phyloP scores from a whole-genome alignment of 2,888 invertebrate species.

The Meghimatium bilineatum region DNA sequence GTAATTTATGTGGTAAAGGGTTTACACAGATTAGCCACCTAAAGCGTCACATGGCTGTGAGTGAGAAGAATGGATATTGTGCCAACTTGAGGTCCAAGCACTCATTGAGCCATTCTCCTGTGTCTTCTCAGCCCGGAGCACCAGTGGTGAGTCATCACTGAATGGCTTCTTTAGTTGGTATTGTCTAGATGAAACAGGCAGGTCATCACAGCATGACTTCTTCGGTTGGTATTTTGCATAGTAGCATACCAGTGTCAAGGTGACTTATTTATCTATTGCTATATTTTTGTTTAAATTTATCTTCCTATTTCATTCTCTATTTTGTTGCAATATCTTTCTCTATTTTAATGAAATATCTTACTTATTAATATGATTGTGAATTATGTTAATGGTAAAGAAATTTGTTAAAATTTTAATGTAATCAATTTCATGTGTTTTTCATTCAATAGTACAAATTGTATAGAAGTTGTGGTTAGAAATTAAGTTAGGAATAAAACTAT shows the following conservation, averaged over 20 bases:
- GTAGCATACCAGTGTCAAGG: background rate
- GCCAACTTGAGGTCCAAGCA: constrained; percentile 65
- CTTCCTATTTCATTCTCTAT: too few relatives aligned
- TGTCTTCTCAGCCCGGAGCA: constrained; percentile 28
- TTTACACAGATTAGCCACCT: constrained; percentile 76
- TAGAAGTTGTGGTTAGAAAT: too few relatives aligned
- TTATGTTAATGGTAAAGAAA: background rate
- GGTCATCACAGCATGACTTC: constrained; percentile 6
- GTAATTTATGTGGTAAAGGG: constrained; percentile 72
- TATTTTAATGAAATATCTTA: too few relatives aligned
- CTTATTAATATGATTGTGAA: background rate
- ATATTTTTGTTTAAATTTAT: background rate
- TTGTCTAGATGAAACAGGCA: background rate
- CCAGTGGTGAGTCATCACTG: constrained; percentile 37
- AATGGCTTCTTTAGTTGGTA: constrained; percentile 27
- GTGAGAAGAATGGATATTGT: constrained; percentile 49
- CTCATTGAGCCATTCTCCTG: constrained; percentile 37
- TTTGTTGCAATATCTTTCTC: too few relatives aligned
- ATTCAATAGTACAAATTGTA: too few relatives aligned
- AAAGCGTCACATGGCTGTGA: constrained; percentile 74
- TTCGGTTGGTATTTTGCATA: background rate
- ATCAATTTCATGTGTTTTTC: too few relatives aligned
- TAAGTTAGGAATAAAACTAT: too few relatives aligned
- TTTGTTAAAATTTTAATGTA: too few relatives aligned
- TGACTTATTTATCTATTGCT: constrained; percentile 1